These are phyloP conservation scores for Baronia brevicornis DNA, from an alignment of 2,888 invertebrate species.

Conservation along the genomic window DNA sequence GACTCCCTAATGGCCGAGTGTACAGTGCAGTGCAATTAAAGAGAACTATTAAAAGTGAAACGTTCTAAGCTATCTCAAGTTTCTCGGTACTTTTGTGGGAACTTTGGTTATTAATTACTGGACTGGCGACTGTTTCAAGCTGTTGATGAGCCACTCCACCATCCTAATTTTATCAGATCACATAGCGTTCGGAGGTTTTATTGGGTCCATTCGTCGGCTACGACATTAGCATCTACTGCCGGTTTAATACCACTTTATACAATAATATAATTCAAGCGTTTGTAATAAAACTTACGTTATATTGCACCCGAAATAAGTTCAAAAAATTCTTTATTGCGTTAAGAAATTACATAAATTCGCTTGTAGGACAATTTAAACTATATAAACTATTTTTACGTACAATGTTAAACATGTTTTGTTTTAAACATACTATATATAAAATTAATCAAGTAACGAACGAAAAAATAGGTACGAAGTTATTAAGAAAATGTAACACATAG, in stretches of 20 bases:
- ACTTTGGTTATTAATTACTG: constrained; percentile 30
- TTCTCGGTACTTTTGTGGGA: constrained; percentile 33
- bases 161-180: constrained; percentile 32
- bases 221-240: constrained; percentile 13
- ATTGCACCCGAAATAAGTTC: too few species aligned
- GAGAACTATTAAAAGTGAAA: constrained; percentile 31
- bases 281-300: too few species aligned
- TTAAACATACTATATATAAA: too few species aligned
- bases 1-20: constrained; percentile 19
- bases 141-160: constrained; percentile 23
- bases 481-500: too few species aligned
- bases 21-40: constrained; percentile 30
- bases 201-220: constrained; percentile 17
- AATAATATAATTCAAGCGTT: too few species aligned
- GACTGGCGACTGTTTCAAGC: constrained; percentile 19
- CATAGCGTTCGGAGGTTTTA: constrained; percentile 18
- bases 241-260: constrained; percentile 4
- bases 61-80: constrained; percentile 26
- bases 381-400: too few species aligned
- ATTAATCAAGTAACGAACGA: too few species aligned
- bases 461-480: too few species aligned
- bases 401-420: too few species aligned
- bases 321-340: too few species aligned
- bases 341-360: too few species aligned
- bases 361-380: too few species aligned